phyloP scores from a whole-genome alignment of 2,797 vertebrate genomes.

The Bucorvus abyssinicus region DNA sequence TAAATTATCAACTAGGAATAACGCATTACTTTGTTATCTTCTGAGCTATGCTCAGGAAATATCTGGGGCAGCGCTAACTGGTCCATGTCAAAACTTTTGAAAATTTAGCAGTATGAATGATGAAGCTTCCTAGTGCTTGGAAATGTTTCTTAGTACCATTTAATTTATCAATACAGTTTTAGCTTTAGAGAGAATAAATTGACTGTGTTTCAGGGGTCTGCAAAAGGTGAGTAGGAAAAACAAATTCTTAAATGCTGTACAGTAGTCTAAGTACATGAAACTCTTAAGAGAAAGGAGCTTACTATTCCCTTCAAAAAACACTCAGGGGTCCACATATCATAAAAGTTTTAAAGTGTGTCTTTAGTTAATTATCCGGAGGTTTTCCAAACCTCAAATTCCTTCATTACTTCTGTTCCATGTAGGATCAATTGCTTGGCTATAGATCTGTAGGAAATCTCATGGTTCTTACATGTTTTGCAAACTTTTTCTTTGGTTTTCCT shows the following conservation, averaged over 20 bases:
- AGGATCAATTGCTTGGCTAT: background rate
- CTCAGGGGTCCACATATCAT: fast-evolving
- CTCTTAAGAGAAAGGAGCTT: background rate
- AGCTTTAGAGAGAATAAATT: background rate
- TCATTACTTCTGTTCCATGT: background rate
- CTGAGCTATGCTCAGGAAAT: background rate
- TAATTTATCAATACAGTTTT: background rate
- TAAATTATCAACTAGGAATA: background rate
- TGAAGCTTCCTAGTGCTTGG: background rate
- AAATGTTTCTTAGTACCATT: background rate
- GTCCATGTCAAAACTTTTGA: background rate
- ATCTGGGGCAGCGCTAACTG: background rate
- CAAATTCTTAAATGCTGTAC: background rate
- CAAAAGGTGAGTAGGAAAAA: background rate
- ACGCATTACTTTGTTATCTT: background rate
- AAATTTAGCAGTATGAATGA: background rate
- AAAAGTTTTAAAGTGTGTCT: background rate
- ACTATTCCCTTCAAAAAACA: background rate
- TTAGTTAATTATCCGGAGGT: background rate
- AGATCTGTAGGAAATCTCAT: background rate
- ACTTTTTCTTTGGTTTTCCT: background rate
- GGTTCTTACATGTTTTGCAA: background rate
- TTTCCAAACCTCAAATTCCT: background rate
- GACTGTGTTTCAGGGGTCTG: background rate
- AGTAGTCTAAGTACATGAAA: background rate